Conservation (phyloP, 2,113 vertebrate genomes). For the Corythornis vintsioides region DNA sequence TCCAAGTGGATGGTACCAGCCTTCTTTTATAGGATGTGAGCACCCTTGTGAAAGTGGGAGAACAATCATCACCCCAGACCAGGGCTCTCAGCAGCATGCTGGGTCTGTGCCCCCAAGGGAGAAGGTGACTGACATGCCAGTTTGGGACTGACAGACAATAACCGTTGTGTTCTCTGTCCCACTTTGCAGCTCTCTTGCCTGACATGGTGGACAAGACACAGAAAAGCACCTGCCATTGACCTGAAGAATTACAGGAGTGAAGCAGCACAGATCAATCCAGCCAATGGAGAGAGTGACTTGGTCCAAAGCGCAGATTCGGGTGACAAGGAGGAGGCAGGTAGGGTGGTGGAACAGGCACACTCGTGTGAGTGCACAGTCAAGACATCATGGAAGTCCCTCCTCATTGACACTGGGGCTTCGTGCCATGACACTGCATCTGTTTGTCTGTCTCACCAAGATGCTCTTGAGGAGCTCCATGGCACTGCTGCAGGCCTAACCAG, state of each 20-base stretch:
- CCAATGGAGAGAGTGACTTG: background rate
- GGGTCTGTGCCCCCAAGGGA: background rate
- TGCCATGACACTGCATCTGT: background rate
- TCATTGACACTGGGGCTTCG: background rate
- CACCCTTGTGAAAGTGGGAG: background rate
- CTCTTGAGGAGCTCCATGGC: background rate
- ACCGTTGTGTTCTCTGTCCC: background rate
- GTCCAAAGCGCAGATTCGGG: background rate
- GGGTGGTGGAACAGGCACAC: background rate
- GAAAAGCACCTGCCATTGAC: slow-evolving; percentile 44
- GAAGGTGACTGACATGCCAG: background rate
- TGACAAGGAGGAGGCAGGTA: background rate
- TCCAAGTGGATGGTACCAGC: background rate
- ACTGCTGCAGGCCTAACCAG: background rate
- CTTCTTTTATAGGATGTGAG: background rate
- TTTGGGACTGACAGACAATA: background rate
- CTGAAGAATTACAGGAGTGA: slow-evolving; percentile 18
- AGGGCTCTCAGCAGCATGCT: background rate
- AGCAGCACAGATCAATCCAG: background rate
- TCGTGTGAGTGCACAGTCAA: background rate
- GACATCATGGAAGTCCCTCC: background rate
- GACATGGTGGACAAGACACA: slow-evolving; percentile 91
- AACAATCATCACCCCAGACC: rapidly evolving
- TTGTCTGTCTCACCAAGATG: background rate
- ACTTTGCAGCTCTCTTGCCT: slow-evolving; percentile 78